Evolutionary conservation across 2,888 invertebrate genomes (phyloP), one percentile per base, ranked within the genome.

Genomic region (Cryptops parisi): DNA sequence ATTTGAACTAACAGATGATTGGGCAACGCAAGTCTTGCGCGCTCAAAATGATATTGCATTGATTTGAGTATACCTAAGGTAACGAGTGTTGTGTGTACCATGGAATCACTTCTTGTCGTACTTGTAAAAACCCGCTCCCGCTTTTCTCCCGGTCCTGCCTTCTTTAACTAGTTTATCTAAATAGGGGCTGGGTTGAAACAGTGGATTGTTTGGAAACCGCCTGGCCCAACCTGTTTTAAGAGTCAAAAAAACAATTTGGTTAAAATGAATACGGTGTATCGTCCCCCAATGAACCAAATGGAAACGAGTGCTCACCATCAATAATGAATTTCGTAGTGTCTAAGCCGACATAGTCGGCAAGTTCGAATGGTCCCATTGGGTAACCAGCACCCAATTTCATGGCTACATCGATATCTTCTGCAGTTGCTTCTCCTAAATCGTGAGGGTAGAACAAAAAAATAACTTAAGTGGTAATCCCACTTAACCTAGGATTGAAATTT

Each of bases 301-400:
- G n/a, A 23, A 53, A 19, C 17, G 12, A 2, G 43, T 48, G 58
- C 64, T 58, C 65, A 75, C 77, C 86, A 61, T 82, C 78, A n/a
- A 84, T 64, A 62, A 87, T 84, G 63, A 79, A 81, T 63, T 80
- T 74, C 54, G 76, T 78, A 3, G 85, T 86, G 66, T 90, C 90
- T 15, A 84, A 71, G 0, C 89, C 89, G 1, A 85, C 82, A 67
- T 83, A 87, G 71, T 90, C 90, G 1, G 79, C 71, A 50, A 90
- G 70, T 68, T 89, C 86, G 57, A 91, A 76, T 0, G 90, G 90
- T 2, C 90, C 90, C 89, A 90, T 89, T 3, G 89, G 89, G 68
- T 87, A 79, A 0, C 84, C 83, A 15, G 87, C 86, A 4, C 90
- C 90, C 1, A 90, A 71, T 67, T 88, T 89, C 89, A 90, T 89